Evolutionary conservation across 2,888 invertebrate genomes (phyloP), one percentile per base, ranked within the genome.

Genomic region (Cinara cedri): DNA sequence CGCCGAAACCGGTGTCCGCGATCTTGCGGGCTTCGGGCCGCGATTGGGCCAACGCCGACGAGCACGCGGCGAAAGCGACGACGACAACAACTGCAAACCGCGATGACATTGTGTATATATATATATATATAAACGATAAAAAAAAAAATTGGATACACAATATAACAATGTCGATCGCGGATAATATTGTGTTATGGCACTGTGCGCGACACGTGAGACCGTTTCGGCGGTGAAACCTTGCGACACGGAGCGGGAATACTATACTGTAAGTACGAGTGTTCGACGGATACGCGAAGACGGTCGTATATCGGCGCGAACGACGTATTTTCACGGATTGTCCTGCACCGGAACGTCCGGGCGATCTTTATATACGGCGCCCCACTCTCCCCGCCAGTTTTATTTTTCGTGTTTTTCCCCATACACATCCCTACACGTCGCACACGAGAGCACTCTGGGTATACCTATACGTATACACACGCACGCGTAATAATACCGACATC

Each of bases 291-390:
- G 16, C 62, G 42, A 34, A 1, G 13, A 13, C 19, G 44, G 19
- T 21, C 2, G 44, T 44, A n/a, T 24, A 46, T 42, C 57, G 57
- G 14, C 44, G 26, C 44, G 46, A 46, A 46, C 66, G 76, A 49
- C 16, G 54, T 54, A 70, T 70, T 78, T 60, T 49, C 70, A 16
- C 70, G 49, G 42, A 70, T 78, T 55, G 66, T 49, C 46, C 49
- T 44, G 14, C 55, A 11, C 46, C 13, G 57, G 57, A 49, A 26
- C 4, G 2, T 21, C 68, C n/a, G 8, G 11, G 34, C 9, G 60
- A 51, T 42, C 51, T 42, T 78, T 78, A 78, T 78, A 78, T 78
- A 78, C 62, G 70, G 51, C 78, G 78, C 70, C 78, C 68, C 46
- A 42, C 60, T 44, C 57, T 51, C 78, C 66, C 78, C 70, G 11